Conservation (phyloP, 1,140 invertebrate species). For the Drosophila navojoa region DNA sequence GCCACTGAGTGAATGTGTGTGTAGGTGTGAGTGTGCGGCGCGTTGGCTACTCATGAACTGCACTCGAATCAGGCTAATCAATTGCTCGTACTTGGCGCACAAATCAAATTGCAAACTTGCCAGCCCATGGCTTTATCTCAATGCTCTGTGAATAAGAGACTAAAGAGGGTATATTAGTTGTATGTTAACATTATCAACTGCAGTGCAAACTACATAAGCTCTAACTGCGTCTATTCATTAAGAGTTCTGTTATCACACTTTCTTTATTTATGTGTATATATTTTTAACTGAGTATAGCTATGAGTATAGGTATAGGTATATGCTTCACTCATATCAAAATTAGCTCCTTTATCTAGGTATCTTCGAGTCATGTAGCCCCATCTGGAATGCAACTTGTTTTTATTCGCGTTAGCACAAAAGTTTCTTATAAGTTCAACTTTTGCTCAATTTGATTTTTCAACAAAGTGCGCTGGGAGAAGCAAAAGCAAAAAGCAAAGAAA, state of each 20-base stretch:
- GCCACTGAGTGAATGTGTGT: slow-evolving; percentile 8
- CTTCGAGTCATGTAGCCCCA: neutral
- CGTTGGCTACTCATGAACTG: slow-evolving; percentile 60
- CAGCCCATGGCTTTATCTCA: slow-evolving; percentile 61
- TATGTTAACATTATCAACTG: no score
- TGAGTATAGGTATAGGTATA: no score
- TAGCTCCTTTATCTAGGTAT: neutral
- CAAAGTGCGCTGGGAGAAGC: slow-evolving; percentile 47
- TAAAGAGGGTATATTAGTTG: neutral
- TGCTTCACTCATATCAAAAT: slow-evolving; percentile 2
- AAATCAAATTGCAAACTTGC: slow-evolving; percentile 82
- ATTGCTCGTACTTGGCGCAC: slow-evolving; percentile 75
- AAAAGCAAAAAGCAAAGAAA: slow-evolving; percentile 33
- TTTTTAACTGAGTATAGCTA: no score
- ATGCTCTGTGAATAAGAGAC: neutral
- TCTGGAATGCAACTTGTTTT: slow-evolving; percentile 7
- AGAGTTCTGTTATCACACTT: no score
- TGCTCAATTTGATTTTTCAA: slow-evolving; percentile 81
- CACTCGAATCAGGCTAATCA: slow-evolving; percentile 73
- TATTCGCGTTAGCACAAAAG: slow-evolving; percentile 38
- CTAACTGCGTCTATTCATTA: no score
- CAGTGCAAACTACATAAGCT: no score
- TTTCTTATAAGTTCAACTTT: slow-evolving; percentile 66
- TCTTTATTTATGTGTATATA: no score
- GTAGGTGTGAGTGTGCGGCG: neutral